Base-by-base conservation (phyloP, 1,140 invertebrate species). In the Saccostrea cuccullata region DNA sequence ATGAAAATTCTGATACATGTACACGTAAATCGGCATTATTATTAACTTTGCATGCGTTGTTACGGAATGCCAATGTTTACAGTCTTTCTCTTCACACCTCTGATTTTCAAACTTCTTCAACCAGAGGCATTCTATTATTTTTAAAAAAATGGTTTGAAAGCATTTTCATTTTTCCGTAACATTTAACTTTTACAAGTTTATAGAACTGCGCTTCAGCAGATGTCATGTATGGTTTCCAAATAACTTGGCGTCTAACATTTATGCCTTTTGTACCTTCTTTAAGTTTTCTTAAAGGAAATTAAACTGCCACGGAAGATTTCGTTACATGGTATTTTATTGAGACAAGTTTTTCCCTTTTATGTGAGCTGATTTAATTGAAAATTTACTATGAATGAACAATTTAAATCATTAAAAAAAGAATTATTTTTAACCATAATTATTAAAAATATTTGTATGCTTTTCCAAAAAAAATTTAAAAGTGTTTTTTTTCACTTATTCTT, bases 191-290 rank as follows among this genome's bases (percentile, higher is more conserved):
- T n/a, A 64, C 58, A 20, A 9, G 47, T n/a, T 64, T 17, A 20
- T 8, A 64, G 58, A n/a, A 64, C 70, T 36, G 30, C 23, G 70
- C 70, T 77, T 77, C 70, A 73, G 70, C 70, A 77, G 70, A 77
- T 77, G 70, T 36, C 30, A 13, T 77, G 26, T 26, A 77, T 40
- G 26, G 70, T 30, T 17, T 77, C 70, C 70, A 77, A 77, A 77
- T 77, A 77, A 77, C 70, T 77, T 30, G 23, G 70, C 70, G 30
- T 77, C 70, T 77, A 77, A 77, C 70, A 77, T 26, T 77, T 77
- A 77, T 11, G 30, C 12, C n/a, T 64, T n/a, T 17, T 64, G 58
- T 64, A n/a, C 47, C 5, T 47, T 47, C 6, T 47, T 47, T 47
- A 47, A 8, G 47, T 47, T 47, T 47, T 47, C 47, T 47, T 47